phyloP scores from a whole-genome alignment of 1,140 invertebrate genomes.

The Diorhabda elongata region DNA sequence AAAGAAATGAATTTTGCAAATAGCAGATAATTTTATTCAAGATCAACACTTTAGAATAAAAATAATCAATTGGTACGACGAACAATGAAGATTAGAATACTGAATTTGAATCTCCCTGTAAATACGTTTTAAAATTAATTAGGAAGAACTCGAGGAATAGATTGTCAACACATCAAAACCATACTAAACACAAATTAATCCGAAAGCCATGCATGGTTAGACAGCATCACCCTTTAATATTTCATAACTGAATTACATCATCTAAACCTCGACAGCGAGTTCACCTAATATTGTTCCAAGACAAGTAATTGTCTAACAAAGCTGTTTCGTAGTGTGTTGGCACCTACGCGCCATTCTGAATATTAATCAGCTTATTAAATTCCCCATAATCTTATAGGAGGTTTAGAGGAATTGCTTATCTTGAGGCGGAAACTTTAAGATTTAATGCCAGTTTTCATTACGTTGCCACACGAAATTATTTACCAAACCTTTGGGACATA shows the following conservation, averaged over 20 bases:
- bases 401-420: slow-evolving; percentile 14
- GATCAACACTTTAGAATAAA: no score
- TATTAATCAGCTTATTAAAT: slow-evolving; percentile 20
- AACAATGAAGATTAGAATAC: no score
- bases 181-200: slow-evolving; percentile 5
- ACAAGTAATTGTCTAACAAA: slow-evolving; percentile 15
- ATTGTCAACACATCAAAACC: no score
- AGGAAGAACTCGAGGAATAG: no score
- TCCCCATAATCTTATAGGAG: slow-evolving; percentile 9
- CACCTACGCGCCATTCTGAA: slow-evolving; percentile 9
- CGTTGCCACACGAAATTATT: neutral
- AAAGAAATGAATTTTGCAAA: no score
- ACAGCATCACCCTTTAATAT: slow-evolving; percentile 8
- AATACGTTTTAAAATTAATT: no score
- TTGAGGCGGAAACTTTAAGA: neutral
- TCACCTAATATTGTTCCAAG: slow-evolving; percentile 18
- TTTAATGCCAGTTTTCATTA: slow-evolving; percentile 2
- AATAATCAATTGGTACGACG: no score
- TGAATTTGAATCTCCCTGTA: no score
- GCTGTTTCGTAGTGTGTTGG: slow-evolving; percentile 15
- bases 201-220: slow-evolving; percentile 16
- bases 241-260: slow-evolving; percentile 13
- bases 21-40: no score
- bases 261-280: slow-evolving; percentile 11
- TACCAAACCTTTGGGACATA: neutral